A percentile compares a stretch with the other conserved stretches of the same genome.
Evolutionary conservation across 2,113 vertebrate species (phyloP).

Genomic region (Semnornis frantzii): DNA sequence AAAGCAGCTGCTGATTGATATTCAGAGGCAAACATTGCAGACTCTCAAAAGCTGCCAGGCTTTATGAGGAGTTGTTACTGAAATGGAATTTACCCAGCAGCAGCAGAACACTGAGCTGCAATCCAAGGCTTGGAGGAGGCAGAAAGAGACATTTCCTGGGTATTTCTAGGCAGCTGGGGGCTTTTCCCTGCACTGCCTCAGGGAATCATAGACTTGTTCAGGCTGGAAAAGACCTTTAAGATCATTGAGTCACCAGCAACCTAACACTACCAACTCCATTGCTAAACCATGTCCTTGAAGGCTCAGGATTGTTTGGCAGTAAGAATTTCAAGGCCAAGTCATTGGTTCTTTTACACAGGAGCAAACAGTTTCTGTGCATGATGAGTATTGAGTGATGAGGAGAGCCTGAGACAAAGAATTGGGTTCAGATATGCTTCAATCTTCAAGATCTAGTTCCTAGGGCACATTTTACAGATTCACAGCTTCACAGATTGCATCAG

Average conservation of each 20-base stretch:
- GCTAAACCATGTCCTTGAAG: no score
- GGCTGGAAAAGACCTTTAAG: no score
- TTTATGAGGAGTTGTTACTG: conserved; percentile 41
- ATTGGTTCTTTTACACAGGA: background rate
- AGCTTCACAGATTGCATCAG: no score
- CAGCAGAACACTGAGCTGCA: background rate
- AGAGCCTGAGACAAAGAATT: background rate
- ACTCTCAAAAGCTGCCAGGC: conserved; percentile 40
- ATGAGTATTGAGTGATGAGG: background rate
- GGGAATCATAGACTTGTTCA: no score
- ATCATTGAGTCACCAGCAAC: no score
- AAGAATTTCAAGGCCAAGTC: background rate
- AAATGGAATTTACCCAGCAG: conserved; percentile 25
- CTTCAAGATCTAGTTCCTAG: background rate
- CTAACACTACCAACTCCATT: no score
- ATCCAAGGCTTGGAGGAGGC: background rate
- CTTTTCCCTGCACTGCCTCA: background rate
- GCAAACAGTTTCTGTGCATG: background rate
- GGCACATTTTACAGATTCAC: background rate
- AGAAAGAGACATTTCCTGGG: background rate
- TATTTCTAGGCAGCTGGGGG: background rate
- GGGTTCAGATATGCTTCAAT: background rate
- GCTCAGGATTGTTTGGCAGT: background rate
- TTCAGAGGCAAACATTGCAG: conserved; percentile 41
- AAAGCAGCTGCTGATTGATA: conserved; percentile 36